Conservation (phyloP, 2,113 vertebrate genomes). For the Diadophis punctatus region DNA sequence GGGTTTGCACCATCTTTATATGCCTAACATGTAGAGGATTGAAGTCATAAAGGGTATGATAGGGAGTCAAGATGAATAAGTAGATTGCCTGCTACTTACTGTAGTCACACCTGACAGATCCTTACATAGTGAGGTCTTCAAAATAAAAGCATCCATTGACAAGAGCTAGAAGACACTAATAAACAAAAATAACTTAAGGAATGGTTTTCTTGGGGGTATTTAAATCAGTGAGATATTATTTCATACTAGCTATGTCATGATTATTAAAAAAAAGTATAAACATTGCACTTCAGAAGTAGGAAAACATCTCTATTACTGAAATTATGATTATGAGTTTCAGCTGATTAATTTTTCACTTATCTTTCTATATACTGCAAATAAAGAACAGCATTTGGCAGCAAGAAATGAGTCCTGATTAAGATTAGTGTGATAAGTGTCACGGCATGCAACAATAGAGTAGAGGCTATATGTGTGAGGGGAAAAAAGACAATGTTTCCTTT, state of each 20-base stretch:
- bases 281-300: neutral
- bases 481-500: neutral
- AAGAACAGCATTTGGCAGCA: neutral
- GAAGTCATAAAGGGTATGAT: neutral
- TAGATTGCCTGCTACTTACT: neutral
- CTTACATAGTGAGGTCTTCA: neutral
- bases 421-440: neutral
- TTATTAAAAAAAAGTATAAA: neutral
- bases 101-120: neutral
- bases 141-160: neutral
- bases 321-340: neutral
- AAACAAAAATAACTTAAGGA: neutral
- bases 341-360: neutral
- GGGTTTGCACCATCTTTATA: neutral
- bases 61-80: neutral
- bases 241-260: neutral
- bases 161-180: neutral
- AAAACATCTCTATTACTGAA: neutral
- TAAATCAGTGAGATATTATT: neutral
- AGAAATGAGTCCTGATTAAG: neutral
- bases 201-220: neutral
- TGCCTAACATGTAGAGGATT: neutral
- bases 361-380: neutral
- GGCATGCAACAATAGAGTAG: neutral
- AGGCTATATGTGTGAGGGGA: neutral